These are phyloP conservation scores for Pica pica DNA, from an alignment of 2,113 vertebrate species.

Conservation along the genomic window DNA sequence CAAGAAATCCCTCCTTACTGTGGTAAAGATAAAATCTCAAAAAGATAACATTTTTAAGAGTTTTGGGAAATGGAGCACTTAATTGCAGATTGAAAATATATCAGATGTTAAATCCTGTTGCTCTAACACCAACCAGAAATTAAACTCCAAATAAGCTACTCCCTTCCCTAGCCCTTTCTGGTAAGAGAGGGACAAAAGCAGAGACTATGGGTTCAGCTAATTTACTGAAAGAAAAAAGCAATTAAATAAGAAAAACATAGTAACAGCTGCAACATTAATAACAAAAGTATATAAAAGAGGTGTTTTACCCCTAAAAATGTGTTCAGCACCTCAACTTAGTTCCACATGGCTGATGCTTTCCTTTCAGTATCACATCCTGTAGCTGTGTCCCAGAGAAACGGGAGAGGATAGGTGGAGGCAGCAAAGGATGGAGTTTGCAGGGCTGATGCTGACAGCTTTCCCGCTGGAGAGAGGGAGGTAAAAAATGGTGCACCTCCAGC, in stretches of 20 bases:
- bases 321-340: background rate
- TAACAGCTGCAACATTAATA: background rate
- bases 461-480: background rate
- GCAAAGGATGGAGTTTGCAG: background rate
- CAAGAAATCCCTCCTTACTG: background rate
- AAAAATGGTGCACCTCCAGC: fast-evolving
- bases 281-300: background rate
- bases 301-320: background rate
- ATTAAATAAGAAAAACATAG: background rate
- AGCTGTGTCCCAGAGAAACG: background rate
- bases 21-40: background rate
- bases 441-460: background rate
- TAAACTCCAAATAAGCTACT: background rate
- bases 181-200: background rate
- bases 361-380: background rate
- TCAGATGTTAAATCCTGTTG: background rate
- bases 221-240: background rate
- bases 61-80: background rate
- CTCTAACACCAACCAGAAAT: background rate
- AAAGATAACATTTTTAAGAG: background rate
- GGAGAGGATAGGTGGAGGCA: background rate
- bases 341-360: background rate
- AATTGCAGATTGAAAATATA: background rate
- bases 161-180: fast-evolving
- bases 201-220: background rate